phyloP scores from a whole-genome alignment of 2,888 invertebrate genomes.

The Sthenelais limicola region DNA sequence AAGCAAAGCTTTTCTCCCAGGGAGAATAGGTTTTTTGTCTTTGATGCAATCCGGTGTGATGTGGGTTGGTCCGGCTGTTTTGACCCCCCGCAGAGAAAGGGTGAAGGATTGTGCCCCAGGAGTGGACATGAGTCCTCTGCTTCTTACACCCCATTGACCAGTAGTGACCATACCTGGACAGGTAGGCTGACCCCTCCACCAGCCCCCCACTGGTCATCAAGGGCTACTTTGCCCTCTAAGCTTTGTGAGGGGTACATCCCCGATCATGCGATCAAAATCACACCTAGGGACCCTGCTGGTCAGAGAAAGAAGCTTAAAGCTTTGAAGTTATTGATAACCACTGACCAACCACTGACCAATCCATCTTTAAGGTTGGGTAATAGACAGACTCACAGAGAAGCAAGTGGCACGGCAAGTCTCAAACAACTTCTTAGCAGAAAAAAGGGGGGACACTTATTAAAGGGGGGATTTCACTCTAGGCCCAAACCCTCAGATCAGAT shows the following conservation, averaged over 20 bases:
- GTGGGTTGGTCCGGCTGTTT: no score
- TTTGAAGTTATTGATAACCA: constrained; percentile 16
- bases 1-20: no score
- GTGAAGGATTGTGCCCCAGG: not conserved
- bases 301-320: constrained; percentile 5
- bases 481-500: no score
- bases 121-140: not conserved
- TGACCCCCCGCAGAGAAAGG: not conserved
- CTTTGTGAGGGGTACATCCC: constrained; percentile 6
- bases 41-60: no score
- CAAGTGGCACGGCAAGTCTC: no score
- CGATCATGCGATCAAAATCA: constrained; percentile 28
- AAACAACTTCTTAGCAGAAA: no score
- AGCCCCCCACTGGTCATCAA: constrained; percentile 27
- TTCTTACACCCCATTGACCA: not conserved
- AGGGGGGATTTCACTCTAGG: no score
- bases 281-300: constrained; percentile 8
- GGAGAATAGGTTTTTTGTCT: constrained; percentile 2
- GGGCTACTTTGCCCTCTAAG: constrained; percentile 25
- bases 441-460: no score
- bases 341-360: not conserved
- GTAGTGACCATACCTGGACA: not conserved
- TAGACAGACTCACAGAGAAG: no score
- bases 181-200: not conserved
- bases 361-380: constrained; percentile 22